These are phyloP conservation scores for Numenius phaeopus DNA, from an alignment of 2,797 vertebrate species.

Conservation along the genomic window DNA sequence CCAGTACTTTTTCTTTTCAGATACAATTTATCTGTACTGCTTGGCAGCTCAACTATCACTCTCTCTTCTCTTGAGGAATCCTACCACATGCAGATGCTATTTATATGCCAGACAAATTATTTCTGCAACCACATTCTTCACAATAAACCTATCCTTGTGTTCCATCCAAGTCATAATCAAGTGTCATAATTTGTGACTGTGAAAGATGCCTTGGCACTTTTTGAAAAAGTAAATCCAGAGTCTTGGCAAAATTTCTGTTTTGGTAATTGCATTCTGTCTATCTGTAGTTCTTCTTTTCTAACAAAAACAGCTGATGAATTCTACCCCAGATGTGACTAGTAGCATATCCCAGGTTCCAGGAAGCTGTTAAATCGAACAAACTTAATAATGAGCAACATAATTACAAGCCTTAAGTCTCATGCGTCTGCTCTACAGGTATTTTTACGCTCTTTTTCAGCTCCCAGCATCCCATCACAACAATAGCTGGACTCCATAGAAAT, in stretches of 20 bases:
- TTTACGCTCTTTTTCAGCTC: neutral
- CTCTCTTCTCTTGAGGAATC: conserved; percentile 3
- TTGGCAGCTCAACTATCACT: conserved; percentile 32
- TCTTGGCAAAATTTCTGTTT: neutral
- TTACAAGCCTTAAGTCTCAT: neutral
- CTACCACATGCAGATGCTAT: neutral
- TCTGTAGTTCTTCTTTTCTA: neutral
- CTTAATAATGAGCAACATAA: neutral
- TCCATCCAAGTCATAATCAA: neutral
- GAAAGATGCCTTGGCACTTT: neutral
- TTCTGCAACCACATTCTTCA: neutral
- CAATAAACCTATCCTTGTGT: neutral
- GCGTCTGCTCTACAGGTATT: neutral
- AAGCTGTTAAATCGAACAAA: neutral
- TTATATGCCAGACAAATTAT: neutral
- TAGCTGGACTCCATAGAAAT: neutral
- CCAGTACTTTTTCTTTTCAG: neutral
- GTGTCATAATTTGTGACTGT: neutral
- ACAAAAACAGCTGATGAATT: neutral
- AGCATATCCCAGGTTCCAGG: neutral
- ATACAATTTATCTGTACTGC: neutral
- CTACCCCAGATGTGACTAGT: neutral
- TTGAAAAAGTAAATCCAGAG: neutral
- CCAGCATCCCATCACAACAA: neutral
- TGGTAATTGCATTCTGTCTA: neutral